Base-by-base conservation (phyloP, 2,888 invertebrate species). In the Rhaphigaster nebulosa region DNA sequence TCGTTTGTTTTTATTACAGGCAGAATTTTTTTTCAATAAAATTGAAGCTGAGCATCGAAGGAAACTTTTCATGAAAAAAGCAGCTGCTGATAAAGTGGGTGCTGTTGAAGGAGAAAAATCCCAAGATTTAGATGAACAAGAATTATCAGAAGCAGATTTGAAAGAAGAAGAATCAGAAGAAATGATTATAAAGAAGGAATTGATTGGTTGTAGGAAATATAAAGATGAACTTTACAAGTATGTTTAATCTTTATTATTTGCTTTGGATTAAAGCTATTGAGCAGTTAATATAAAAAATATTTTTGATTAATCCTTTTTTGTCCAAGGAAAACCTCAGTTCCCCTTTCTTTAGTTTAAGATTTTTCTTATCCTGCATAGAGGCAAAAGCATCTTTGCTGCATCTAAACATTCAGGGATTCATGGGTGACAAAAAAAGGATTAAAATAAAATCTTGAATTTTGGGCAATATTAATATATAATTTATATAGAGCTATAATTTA, bases 211-310 rank as follows among this genome's bases (percentile, higher is more conserved):
- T 76, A 84, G 87, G 23, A 92, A 92, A 90, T 91, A 91, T 87
- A 92, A 92, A 87, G 91, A 92, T 90, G 92, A 92, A 91, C 89
- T 91, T 70, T 92, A 91, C 87, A 92, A 92, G 92, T 92, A 90
- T 87, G 90, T 88, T 84, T 15, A 54, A n/a, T 29, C 18, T 54
- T 52, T 34, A 50, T 41, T n/a, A 45, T 84, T 84, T 84, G 8
- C 1, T 41, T 84, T 41, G 38, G 26, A 12, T 84, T 26, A 45
- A n/a, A 41, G 26, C 6, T 23, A 41, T 38, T 38, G 26, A n/a
- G 12, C 12, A 52, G 15, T 13, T 23, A 54, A 54, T 54, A 20
- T 1, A 26, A 60, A 52, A 54, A 60, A 60, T 60, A 60, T 10
- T 60, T 60, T 10, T 60, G 60, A n/a, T n/a, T n/a, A n/a, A n/a